Percentiles rank a stretch among this genome's conserved stretches.
phyloP scores from a whole-genome alignment of 2,113 vertebrate genomes.

The Struthio camelus region DNA sequence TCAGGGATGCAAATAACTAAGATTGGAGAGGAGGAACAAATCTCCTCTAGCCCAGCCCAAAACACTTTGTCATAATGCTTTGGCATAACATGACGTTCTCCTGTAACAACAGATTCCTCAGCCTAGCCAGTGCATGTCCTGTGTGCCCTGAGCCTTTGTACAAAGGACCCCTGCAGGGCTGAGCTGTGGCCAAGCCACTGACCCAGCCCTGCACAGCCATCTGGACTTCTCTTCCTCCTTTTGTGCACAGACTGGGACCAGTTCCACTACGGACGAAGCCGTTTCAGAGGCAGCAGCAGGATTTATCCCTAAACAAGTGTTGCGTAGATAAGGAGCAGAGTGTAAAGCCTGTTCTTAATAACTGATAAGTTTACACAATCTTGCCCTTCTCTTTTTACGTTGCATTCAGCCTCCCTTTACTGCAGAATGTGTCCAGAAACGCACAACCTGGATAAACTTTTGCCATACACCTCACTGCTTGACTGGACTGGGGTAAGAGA shows the following conservation, averaged over 20 bases:
- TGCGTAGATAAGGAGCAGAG: neutral
- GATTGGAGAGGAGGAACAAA: neutral
- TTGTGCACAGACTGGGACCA: conserved; percentile 48
- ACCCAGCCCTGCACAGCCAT: conserved; percentile 4
- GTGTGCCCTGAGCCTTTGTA: neutral
- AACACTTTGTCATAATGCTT: neutral
- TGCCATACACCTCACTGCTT: conserved; percentile 87
- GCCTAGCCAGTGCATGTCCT: neutral
- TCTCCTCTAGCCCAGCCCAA: neutral
- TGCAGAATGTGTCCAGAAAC: conserved; percentile 82
- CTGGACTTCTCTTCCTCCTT: conserved; percentile 64
- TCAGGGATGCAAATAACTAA: neutral
- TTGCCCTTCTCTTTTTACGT: neutral
- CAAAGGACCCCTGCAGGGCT: conserved; percentile 39
- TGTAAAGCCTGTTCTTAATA: neutral
- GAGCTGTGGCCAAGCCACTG: conserved; percentile 57
- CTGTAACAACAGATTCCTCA: neutral
- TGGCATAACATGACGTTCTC: neutral
- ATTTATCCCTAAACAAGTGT: neutral
- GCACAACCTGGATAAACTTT: conserved; percentile 81
- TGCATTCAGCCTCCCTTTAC: conserved; percentile 83
- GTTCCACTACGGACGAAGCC: conserved; percentile 32
- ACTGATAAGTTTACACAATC: neutral
- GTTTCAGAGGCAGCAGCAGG: neutral
- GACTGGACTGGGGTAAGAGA: conserved; percentile 83